phyloP scores from a whole-genome alignment of 2,888 invertebrate genomes.

The Epirrhoe tristata region DNA sequence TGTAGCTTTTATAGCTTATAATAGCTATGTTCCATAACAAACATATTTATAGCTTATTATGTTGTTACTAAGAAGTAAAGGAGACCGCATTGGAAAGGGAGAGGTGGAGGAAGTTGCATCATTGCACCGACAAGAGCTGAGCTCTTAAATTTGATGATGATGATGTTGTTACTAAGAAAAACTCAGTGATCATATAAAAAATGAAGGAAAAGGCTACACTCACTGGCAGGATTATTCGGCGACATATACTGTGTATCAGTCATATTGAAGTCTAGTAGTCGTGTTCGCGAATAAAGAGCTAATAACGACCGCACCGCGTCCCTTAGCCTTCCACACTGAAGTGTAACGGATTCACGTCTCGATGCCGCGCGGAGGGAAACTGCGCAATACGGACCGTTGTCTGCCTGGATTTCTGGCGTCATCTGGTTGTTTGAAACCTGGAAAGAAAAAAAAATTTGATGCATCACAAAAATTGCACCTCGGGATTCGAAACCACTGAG shows the following conservation, averaged over 20 bases:
- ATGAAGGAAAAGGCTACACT: slow-evolving; percentile 28
- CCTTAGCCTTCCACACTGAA: slow-evolving; percentile 89
- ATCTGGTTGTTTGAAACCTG: slow-evolving; percentile 60
- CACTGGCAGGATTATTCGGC: slow-evolving; percentile 69
- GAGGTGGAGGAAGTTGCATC: too few species aligned
- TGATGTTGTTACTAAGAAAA: too few species aligned
- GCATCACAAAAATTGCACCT: too few species aligned
- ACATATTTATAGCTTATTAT: too few species aligned
- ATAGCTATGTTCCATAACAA: too few species aligned
- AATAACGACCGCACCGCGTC: slow-evolving; percentile 93
- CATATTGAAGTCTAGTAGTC: slow-evolving; percentile 93
- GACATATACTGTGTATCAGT: slow-evolving; percentile 85
- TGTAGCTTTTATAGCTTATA: too few species aligned
- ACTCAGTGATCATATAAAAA: too few species aligned
- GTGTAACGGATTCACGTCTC: slow-evolving; percentile 86
- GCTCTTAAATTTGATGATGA: too few species aligned
- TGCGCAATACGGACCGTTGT: slow-evolving; percentile 89
- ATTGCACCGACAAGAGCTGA: too few species aligned
- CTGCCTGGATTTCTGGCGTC: slow-evolving; percentile 87
- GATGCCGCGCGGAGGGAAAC: slow-evolving; percentile 86
- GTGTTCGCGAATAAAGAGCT: slow-evolving; percentile 93
- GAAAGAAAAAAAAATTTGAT: background rate
- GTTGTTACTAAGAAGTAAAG: too few species aligned
- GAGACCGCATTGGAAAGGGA: too few species aligned
- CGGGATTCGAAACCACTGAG: too few species aligned